These are phyloP conservation scores for Akabosia matsudoensis DNA, from an alignment of 1,140 invertebrate genomes.

Conservation along the genomic window DNA sequence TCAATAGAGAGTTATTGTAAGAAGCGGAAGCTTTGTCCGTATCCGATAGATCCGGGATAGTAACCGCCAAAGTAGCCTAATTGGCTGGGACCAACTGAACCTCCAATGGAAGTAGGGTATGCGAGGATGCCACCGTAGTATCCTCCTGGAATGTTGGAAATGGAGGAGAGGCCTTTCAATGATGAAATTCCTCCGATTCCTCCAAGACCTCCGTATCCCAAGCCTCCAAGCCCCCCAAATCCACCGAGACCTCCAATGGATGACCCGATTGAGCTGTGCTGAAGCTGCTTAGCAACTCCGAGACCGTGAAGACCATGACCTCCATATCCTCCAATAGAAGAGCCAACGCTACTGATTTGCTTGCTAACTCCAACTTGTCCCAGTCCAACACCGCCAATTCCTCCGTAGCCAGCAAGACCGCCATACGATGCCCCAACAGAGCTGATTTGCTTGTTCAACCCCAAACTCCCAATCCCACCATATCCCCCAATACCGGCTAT, in stretches of 20 bases:
- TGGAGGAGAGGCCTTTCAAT: neutral
- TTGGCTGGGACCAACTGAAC: neutral
- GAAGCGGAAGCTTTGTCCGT: constrained; percentile 3
- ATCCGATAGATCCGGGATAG: neutral
- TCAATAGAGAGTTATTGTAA: no score
- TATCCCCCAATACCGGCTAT: neutral
- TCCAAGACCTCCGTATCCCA: neutral
- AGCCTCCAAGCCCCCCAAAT: neutral
- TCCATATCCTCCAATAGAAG: neutral
- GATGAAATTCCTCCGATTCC: no score
- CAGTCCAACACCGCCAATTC: neutral
- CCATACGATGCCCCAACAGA: neutral
- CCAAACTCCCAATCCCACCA: neutral
- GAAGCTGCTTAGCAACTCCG: no score
- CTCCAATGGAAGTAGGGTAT: neutral
- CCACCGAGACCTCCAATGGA: neutral
- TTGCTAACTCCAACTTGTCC: neutral
- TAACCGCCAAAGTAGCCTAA: neutral
- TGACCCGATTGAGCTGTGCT: neutral
- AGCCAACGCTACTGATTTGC: neutral
- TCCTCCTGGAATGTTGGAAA: neutral
- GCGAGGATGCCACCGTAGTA: constrained; percentile 4
- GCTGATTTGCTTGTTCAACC: neutral
- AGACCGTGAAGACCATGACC: neutral
- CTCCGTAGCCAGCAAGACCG: neutral